Conservation (phyloP, 2,113 vertebrate species). For the Hassar affinis region DNA sequence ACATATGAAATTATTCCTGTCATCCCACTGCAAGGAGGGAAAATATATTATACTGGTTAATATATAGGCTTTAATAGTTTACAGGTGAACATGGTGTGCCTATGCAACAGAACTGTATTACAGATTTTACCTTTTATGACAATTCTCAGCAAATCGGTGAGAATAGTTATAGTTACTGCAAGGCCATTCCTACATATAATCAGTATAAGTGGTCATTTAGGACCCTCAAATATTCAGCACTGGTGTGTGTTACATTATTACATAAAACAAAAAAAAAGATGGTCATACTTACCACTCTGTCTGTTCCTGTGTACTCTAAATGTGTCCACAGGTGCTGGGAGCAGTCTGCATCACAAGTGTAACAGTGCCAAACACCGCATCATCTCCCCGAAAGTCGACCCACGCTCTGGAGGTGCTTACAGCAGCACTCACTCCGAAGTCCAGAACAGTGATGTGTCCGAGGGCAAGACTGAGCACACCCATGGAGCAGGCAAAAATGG, state of each 20-base stretch:
- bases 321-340: slow-evolving; percentile 69
- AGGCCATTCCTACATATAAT: neutral
- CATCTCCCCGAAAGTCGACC: slow-evolving; percentile 82
- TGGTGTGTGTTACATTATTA: neutral
- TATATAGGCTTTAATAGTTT: neutral
- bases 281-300: neutral
- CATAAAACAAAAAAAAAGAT: neutral
- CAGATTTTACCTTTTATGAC: neutral
- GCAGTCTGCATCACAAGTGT: slow-evolving; percentile 77
- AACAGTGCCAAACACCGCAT: slow-evolving; percentile 78
- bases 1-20: neutral
- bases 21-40: neutral
- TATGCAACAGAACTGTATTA: neutral
- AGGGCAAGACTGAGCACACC: slow-evolving; percentile 90
- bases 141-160: neutral
- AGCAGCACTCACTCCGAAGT: slow-evolving; percentile 87
- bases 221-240: too few species aligned
- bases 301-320: slow-evolving; percentile 13
- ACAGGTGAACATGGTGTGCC: neutral
- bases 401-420: slow-evolving; percentile 80
- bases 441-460: slow-evolving; percentile 96
- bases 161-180: neutral
- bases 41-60: neutral
- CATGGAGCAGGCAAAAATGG: slow-evolving; percentile 75
- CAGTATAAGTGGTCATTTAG: neutral